Percentiles rank a stretch among this genome's conserved stretches.
Evolutionary conservation across 1,140 invertebrate species (phyloP).

Genomic region (Hyposmocoma kahamanoa): DNA sequence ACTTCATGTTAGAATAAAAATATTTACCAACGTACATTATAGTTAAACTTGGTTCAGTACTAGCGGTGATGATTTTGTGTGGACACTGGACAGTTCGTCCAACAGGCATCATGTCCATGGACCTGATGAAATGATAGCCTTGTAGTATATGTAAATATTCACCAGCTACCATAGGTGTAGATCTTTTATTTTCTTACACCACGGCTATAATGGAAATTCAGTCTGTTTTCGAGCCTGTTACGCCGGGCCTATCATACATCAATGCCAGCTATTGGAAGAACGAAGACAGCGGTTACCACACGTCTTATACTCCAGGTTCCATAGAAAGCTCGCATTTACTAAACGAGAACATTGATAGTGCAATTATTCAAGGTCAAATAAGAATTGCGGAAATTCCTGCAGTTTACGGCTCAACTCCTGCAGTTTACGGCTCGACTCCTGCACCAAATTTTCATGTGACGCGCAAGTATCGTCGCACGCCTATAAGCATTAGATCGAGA

Average conservation of each 20-base stretch:
- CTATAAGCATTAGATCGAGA: constrained; percentile 16
- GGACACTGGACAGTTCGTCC: too few relatives aligned
- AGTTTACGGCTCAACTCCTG: constrained; percentile 28
- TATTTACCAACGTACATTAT: too few relatives aligned
- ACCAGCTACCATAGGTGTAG: too few relatives aligned
- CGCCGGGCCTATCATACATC: constrained; percentile 35
- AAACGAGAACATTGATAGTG: constrained; percentile 29
- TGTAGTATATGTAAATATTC: too few relatives aligned
- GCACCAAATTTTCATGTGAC: constrained; percentile 19
- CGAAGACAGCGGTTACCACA: constrained; percentile 64
- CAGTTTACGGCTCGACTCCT: constrained; percentile 25
- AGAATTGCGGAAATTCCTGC: constrained; percentile 28
- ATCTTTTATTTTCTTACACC: too few relatives aligned
- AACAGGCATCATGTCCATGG: too few relatives aligned
- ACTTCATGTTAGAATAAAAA: too few relatives aligned
- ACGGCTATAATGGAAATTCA: constrained; percentile 40
- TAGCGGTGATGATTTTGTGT: too few relatives aligned
- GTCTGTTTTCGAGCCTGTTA: constrained; percentile 35
- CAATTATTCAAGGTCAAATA: constrained; percentile 14
- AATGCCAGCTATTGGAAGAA: constrained; percentile 36
- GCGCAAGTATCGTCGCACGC: constrained; percentile 14
- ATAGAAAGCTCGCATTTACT: constrained; percentile 45
- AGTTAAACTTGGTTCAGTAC: too few relatives aligned
- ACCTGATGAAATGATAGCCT: too few relatives aligned
- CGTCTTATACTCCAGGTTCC: constrained; percentile 45